Conservation (phyloP, 2,888 invertebrate species). For the Orchesellides sinensis region DNA sequence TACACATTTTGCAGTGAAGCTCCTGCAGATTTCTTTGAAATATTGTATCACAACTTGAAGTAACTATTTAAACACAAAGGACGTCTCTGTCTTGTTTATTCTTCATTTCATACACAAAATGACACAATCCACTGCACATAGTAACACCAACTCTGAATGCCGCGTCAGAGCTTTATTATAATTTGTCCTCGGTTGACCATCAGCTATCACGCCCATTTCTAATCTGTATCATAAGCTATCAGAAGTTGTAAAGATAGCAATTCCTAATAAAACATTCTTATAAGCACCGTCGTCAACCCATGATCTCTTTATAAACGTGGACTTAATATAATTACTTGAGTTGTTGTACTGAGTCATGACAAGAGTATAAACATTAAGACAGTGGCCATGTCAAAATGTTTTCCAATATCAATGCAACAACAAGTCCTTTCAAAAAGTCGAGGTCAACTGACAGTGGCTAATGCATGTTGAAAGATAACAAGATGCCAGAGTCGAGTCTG, state of each 20-base stretch:
- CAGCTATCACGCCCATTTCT: constrained; percentile 38
- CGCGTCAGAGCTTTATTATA: constrained; percentile 1
- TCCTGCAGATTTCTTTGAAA: no score
- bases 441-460: no score
- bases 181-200: constrained; percentile 24
- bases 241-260: no score
- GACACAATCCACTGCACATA: constrained; percentile 5
- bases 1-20: neutral
- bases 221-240: constrained; percentile 3
- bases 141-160: constrained; percentile 12
- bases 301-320: neutral
- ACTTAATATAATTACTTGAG: neutral
- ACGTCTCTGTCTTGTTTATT: neutral
- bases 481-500: no score
- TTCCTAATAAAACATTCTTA: neutral
- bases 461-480: no score
- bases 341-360: no score
- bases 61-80: neutral
- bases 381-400: neutral
- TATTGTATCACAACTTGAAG: no score
- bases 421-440: no score
- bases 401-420: neutral
- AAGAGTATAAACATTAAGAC: neutral
- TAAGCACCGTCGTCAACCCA: neutral
- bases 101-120: neutral